Base-by-base conservation (phyloP, 2,113 vertebrate genomes). In the Xenus cinereus region DNA sequence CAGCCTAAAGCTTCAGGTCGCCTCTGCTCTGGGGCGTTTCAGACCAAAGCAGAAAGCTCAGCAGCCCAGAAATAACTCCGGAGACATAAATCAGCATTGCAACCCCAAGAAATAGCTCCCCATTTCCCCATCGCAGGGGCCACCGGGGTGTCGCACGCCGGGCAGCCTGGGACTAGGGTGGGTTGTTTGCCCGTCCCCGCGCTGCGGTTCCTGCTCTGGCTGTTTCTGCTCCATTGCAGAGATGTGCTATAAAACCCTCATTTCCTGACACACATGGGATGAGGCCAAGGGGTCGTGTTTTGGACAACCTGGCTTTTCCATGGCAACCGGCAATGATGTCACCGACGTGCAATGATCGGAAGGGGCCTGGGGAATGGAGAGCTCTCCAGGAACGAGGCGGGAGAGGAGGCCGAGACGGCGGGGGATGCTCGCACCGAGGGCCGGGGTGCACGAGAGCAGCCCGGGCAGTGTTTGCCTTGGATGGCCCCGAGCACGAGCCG, bases 281-380 rank as follows among this genome's bases (percentile, higher is more conserved):
- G 87, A 43, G 94, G 88, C 93, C 94, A 56, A 68, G 37, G 93
- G 97, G 94, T 95, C 82, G 60, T 96, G 95, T 95, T 96, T 97
- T 90, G 91, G 92, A 90, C 89, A 93, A 84, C 94, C 85, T 57
- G 77, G 56, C 39, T 80, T 96, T 39, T 22, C 94, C 95, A 89
- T 75, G 92, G 95, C 93, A 86, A 95, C 94, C 3, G 20, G 78
- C 30, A 5, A 3, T 88, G 82, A 96, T 93, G 90, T 90, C 89
- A 90, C 2, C 16, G 20, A 4, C 11, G 4, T 30, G 91, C 89
- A 41, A 14, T 7, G 87, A 37, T 33, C 0, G 7, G 62, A 57
- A 60, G 92, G 84, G 84, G 88, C 82, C 81, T 24, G 83, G 90
- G 90, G 90, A 59, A 21, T 1, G 37, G 26, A 2, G 39, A 73